phyloP scores from a whole-genome alignment of 2,888 invertebrate species.

The Eremobia ochroleuca region DNA sequence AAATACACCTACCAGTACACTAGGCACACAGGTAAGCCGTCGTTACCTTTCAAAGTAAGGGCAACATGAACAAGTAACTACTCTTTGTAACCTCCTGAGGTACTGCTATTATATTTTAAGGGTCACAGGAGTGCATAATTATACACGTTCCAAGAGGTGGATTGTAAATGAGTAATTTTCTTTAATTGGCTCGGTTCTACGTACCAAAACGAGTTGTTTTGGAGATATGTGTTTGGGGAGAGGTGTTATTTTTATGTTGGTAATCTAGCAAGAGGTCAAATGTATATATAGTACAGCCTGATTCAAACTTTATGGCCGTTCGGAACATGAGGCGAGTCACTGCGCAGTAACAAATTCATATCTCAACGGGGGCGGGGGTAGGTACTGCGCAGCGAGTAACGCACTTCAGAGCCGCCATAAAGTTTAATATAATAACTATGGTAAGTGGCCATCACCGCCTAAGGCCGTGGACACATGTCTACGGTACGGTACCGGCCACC shows the following conservation, averaged over 20 bases:
- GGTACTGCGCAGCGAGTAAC: too few relatives aligned
- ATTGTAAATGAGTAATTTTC: conserved; percentile 12
- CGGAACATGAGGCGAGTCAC: too few relatives aligned
- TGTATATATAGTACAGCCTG: too few relatives aligned
- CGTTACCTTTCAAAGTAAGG: conserved; percentile 30
- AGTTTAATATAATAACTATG: too few relatives aligned
- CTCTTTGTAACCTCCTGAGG: conserved; percentile 28
- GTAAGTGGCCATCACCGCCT: too few relatives aligned
- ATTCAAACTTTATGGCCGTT: too few relatives aligned
- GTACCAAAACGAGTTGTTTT: not conserved
- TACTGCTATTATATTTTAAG: conserved; percentile 47
- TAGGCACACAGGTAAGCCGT: conserved; percentile 28
- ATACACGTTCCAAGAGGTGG: conserved; percentile 5
- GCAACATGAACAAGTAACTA: conserved; percentile 34
- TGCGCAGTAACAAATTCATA: too few relatives aligned
- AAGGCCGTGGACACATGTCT: too few relatives aligned
- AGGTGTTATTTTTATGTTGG: not conserved
- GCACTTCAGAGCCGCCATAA: too few relatives aligned
- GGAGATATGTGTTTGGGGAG: too few relatives aligned
- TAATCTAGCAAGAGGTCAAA: not conserved
- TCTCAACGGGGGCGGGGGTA: too few relatives aligned
- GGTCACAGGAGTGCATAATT: conserved; percentile 43
- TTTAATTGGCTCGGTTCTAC: conserved; percentile 17
- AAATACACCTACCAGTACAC: not conserved
- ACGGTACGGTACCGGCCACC: too few relatives aligned